Base-by-base conservation (phyloP, 2,888 invertebrate species). In the Pammene fasciana region DNA sequence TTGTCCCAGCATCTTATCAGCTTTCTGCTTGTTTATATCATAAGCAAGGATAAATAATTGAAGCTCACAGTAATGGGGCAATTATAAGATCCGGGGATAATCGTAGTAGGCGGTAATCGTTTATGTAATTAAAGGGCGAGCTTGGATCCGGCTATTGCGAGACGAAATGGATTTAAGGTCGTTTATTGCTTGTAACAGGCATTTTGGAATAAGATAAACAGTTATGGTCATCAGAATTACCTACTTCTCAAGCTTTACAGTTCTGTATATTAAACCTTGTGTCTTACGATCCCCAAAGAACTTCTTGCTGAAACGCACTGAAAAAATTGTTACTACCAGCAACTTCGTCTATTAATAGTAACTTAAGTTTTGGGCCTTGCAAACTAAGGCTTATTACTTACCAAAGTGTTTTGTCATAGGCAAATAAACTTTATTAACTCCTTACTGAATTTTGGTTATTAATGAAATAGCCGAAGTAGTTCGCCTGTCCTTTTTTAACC, bases 31-130 rank as follows among this genome's bases (percentile, higher is more conserved):
- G 45, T 65, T 68, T 54, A 54, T 55, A 41, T 45, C 46, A 70
- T 65, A 70, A 52, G 41, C 34, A 56, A 70, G n/a, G 54, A 65
- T 65, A 70, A 70, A 70, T 70, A 70, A 65, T 70, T 65, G 54
- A 65, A 65, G 60, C 65, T 60, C 34, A 36, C 45, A 48, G 48
- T 70, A 70, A 70, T 60, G 48, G 65, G 46, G 41, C 65, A 70
- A 65, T 70, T 65, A 70, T 65, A 70, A 65, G 70, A 70, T 65
- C 70, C 60, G 34, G 57, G 65, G 70, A 65, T 70, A 70, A 70
- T 65, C 68, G 59, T 59, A 54, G 68, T 46, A 54, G 65, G 65
- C 64, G 65, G 59, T 60, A 60, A 65, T 57, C 70, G 65, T 60
- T 70, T 60, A 65, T 60, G 59, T 70, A 70, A 70, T 70, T 70